Evolutionary conservation across 2,797 vertebrate genomes (phyloP), one percentile per base, ranked within the genome.

Genomic region (Triplophysa yarkandensis): DNA sequence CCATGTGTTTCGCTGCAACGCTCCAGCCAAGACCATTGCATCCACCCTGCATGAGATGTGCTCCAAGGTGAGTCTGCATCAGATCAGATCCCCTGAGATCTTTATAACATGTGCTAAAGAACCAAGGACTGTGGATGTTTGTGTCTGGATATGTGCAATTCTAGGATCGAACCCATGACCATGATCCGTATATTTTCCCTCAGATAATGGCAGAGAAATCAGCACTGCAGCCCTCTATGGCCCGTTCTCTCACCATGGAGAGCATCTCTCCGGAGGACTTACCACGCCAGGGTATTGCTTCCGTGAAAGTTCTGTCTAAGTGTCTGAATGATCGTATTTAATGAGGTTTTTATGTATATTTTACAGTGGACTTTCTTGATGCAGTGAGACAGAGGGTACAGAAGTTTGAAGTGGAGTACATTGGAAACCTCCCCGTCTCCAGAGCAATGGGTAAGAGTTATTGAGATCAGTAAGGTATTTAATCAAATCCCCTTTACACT

Each of bases 1-100:
- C 85, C 97, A 99, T 0, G 97, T 99, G 78, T 99, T 98, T 82
- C 95, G 92, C 80, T 98, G 97, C 84, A 89, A 95, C 0, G 94
- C 95, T 77, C 95, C 96, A 0, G 96, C 96, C 80, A 96, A 96
- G 85, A 92, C 94, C 81, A 96, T 98, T 21, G 95, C 95, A 83
- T 92, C 91, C 9, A 93, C 94, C 39, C 92, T 98, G 52, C 96
- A 98, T 0, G 90, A 94, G 67, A 94, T 98, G 89, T 98, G 95
- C 87, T 95, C 94, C 74, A 95, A 98, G 95, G 97, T 97, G 81
- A 81, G 83, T 58, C 4, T 10, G 7, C 6, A 58, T 32, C 7
- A 39, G 36, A 14, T 39, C 36, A 1, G 10, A 39, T 46, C 44
- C n/a, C 44, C 2, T 7, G n/a, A 46, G n/a, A 48, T 9, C 46